A percentile compares a stretch with the other conserved stretches of the same genome.
These are phyloP conservation scores for Cephonodes hylas DNA, from an alignment of 2,888 invertebrate genomes.

Conservation along the genomic window DNA sequence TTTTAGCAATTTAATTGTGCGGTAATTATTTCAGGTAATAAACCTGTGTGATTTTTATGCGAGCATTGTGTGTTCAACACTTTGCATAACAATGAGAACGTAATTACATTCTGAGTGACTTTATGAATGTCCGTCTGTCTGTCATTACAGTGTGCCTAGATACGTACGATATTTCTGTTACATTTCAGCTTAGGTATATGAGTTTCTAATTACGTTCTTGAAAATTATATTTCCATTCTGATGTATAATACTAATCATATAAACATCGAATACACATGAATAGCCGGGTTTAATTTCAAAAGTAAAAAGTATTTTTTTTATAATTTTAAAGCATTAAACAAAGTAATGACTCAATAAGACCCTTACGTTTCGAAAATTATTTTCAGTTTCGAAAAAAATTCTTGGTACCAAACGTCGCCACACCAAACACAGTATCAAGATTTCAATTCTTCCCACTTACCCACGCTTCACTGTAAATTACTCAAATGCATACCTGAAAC, in stretches of 20 bases:
- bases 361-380: too few relatives aligned
- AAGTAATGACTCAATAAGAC: too few relatives aligned
- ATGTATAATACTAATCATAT: too few relatives aligned
- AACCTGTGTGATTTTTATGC: constrained; percentile 3
- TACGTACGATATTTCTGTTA: too few relatives aligned
- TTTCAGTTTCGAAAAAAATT: too few relatives aligned
- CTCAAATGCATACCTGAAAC: constrained; percentile 7
- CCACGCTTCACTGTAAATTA: neutral
- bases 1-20: neutral
- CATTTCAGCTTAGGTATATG: too few relatives aligned
- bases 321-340: too few relatives aligned
- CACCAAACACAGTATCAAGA: neutral
- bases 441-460: neutral
- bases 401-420: neutral
- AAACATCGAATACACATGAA: too few relatives aligned
- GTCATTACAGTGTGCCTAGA: neutral
- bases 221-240: too few relatives aligned
- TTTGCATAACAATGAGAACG: neutral
- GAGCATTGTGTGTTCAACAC: neutral
- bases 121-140: neutral
- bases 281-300: too few relatives aligned
- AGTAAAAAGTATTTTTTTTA: too few relatives aligned
- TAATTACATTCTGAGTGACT: neutral
- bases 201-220: too few relatives aligned
- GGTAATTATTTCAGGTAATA: neutral